Conservation (phyloP, 2,888 invertebrate genomes). For the Drosophila fungiperda region DNA sequence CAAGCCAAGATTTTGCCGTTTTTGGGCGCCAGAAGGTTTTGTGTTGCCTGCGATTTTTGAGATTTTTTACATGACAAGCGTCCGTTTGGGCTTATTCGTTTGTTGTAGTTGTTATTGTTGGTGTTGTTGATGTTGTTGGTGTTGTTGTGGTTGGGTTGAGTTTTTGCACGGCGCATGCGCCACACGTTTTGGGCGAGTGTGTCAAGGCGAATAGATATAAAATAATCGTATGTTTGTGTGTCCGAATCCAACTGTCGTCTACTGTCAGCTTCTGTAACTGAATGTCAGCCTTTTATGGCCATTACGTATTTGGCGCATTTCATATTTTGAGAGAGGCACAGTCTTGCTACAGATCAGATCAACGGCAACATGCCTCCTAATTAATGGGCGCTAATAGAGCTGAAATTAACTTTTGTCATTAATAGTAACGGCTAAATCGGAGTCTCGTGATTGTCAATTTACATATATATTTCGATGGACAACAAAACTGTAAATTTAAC, state of each 20-base stretch:
- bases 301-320: constrained; percentile 52
- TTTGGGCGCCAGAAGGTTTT: constrained; percentile 76
- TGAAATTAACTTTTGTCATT: constrained; percentile 52
- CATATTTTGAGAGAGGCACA: constrained; percentile 48
- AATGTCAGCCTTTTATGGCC: constrained; percentile 68
- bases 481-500: not conserved
- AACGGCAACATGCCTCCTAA: constrained; percentile 32
- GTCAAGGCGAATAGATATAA: constrained; percentile 56
- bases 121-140: constrained; percentile 39
- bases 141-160: constrained; percentile 33
- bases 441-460: constrained; percentile 26
- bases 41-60: constrained; percentile 39
- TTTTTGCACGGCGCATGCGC: constrained; percentile 72
- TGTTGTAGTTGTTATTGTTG: constrained; percentile 10
- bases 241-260: constrained; percentile 46
- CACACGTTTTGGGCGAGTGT: constrained; percentile 80
- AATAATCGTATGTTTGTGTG: constrained; percentile 9
- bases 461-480: not conserved
- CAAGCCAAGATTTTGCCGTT: constrained; percentile 74
- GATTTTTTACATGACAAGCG: constrained; percentile 53
- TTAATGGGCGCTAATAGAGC: constrained; percentile 70
- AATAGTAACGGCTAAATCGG: constrained; percentile 33
- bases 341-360: constrained; percentile 11
- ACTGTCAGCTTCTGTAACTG: constrained; percentile 24
- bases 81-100: constrained; percentile 43